Evolutionary conservation across 2,113 vertebrate genomes (phyloP).

Genomic region (Neopipo cinnamomea): DNA sequence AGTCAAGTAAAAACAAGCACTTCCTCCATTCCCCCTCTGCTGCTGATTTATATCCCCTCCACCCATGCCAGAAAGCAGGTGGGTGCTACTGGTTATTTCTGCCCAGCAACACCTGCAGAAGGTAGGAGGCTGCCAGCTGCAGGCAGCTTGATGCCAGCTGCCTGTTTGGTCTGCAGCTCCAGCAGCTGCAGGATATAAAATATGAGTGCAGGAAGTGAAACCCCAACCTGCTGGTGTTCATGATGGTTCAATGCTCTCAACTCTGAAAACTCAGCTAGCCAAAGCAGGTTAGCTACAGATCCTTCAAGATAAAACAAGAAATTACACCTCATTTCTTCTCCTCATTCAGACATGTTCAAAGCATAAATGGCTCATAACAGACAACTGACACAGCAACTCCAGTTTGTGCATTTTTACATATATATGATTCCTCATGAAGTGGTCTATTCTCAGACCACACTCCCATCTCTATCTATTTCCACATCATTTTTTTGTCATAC

Average conservation of each 20-base stretch:
- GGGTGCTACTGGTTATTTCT: background rate
- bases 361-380: background rate
- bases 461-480: background rate
- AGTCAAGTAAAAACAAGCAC: background rate
- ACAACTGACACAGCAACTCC: background rate
- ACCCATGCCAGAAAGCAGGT: background rate
- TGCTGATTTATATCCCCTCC: background rate
- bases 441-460: background rate
- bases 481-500: background rate
- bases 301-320: background rate
- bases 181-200: background rate
- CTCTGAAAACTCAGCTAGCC: background rate
- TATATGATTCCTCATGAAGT: background rate
- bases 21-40: background rate
- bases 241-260: background rate
- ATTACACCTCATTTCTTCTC: background rate
- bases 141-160: background rate
- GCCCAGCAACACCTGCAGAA: background rate
- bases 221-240: background rate
- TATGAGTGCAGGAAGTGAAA: background rate
- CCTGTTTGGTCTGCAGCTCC: background rate
- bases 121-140: background rate
- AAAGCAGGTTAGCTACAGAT: background rate
- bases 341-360: background rate
- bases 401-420: background rate